Conservation (phyloP, 2,888 invertebrate genomes). For the Drosophila putrida region DNA sequence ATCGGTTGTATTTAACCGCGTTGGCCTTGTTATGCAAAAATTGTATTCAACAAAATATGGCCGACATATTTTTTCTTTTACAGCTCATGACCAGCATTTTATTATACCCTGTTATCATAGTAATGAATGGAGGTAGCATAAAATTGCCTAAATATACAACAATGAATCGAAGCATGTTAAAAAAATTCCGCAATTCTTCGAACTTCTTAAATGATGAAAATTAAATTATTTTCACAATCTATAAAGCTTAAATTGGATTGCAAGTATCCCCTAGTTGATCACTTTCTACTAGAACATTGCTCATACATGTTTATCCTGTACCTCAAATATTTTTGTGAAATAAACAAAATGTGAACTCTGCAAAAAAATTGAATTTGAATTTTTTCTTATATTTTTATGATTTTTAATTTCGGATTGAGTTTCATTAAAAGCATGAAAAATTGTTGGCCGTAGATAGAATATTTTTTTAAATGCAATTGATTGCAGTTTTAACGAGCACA, state of each 20-base stretch:
- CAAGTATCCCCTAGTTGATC: constrained; percentile 4
- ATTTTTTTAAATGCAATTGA: constrained; percentile 38
- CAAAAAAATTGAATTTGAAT: constrained; percentile 28
- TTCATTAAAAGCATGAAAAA: constrained; percentile 46
- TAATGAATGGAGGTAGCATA: not conserved
- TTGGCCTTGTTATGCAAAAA: constrained; percentile 39
- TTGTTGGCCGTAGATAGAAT: constrained; percentile 21
- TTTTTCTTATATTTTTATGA: constrained; percentile 2
- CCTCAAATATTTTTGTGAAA: constrained; percentile 42
- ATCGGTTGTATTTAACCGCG: constrained; percentile 13
- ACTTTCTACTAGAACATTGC: not conserved
- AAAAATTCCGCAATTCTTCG: not conserved
- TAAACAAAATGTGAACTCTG: constrained; percentile 21
- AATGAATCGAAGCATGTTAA: not conserved
- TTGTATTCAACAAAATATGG: constrained; percentile 23
- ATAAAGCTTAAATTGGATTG: too few relatives aligned
- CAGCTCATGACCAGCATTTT: constrained; percentile 5
- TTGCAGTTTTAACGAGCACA: constrained; percentile 44
- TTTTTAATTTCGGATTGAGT: constrained; percentile 9
- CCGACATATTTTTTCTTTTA: constrained; percentile 6
- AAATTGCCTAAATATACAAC: not conserved
- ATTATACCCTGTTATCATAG: constrained; percentile 11
- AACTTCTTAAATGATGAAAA: not conserved
- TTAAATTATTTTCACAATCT: not conserved
- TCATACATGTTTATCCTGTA: constrained; percentile 10